Conservation (phyloP, 2,797 vertebrate species). For the Eidolon dupreanum region DNA sequence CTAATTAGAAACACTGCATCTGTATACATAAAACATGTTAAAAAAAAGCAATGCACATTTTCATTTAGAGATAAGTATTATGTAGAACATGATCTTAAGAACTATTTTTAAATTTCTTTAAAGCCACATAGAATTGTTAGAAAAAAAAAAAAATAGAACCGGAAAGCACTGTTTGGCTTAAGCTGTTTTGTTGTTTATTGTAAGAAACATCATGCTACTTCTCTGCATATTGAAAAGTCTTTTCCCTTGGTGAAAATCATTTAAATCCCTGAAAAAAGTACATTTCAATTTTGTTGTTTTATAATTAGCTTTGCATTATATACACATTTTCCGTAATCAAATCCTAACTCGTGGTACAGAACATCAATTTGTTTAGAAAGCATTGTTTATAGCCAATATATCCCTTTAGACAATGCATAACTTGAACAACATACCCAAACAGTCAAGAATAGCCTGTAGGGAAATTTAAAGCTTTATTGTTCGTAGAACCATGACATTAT, state of each 20-base stretch:
- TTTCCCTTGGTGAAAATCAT: conserved; percentile 24
- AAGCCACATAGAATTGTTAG: conserved; percentile 1
- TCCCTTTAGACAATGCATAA: conserved; percentile 53
- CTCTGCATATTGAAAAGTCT: conserved; percentile 20
- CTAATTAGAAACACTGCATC: conserved; percentile 44
- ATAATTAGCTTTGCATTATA: conserved; percentile 68
- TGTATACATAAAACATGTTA: background rate
- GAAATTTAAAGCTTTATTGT: conserved; percentile 77
- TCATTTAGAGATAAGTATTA: conserved; percentile 20
- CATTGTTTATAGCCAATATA: conserved; percentile 25
- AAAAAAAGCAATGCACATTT: background rate
- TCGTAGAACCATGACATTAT: conserved; percentile 55
- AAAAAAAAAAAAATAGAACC: conserved; percentile 45
- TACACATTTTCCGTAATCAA: conserved; percentile 64
- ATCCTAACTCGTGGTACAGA: conserved; percentile 43
- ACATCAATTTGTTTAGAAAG: conserved; percentile 61
- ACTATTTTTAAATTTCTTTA: conserved; percentile 51
- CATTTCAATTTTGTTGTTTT: conserved; percentile 51
- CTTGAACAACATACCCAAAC: conserved; percentile 50
- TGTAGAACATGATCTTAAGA: background rate
- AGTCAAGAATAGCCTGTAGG: conserved; percentile 22
- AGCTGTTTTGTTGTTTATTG: conserved; percentile 41
- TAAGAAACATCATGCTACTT: background rate
- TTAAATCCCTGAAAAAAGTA: conserved; percentile 50
- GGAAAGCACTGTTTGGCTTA: conserved; percentile 40